These are phyloP conservation scores for Drosophila pseudoananassae DNA, from an alignment of 1,140 invertebrate species.

Conservation along the genomic window DNA sequence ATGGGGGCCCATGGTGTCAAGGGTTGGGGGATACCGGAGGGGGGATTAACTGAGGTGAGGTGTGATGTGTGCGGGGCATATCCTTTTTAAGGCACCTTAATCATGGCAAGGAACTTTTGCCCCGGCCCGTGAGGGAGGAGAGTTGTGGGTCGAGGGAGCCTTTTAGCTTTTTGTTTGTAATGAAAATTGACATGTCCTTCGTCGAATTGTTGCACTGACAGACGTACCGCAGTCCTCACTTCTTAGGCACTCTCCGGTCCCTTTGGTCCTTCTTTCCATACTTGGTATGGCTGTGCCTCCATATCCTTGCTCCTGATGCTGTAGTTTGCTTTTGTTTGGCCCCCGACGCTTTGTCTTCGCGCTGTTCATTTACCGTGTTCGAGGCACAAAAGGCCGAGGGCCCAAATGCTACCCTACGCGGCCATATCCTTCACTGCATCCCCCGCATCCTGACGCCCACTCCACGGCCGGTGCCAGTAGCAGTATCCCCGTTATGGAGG, in stretches of 20 bases:
- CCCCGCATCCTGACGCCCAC: not conserved
- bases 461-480: not conserved
- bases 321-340: constrained; percentile 62
- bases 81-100: constrained; percentile 60
- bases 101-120: constrained; percentile 42
- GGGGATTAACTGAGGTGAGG: constrained; percentile 1
- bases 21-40: not conserved
- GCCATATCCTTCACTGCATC: constrained; percentile 29
- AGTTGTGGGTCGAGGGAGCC: constrained; percentile 35
- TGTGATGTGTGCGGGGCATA: constrained; percentile 13
- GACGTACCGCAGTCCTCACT: constrained; percentile 34
- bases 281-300: constrained; percentile 1
- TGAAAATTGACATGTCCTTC: constrained; percentile 77
- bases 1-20: too few species aligned
- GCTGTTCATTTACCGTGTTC: constrained; percentile 66
- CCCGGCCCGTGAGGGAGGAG: constrained; percentile 1
- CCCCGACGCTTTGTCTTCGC: constrained; percentile 58
- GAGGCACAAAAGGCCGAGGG: constrained; percentile 48
- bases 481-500: constrained; percentile 12
- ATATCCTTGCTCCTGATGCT: constrained; percentile 15
- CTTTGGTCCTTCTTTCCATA: constrained; percentile 1
- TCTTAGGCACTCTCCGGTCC: not conserved
- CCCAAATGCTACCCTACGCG: constrained; percentile 22
- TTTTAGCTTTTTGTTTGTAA: constrained; percentile 74
- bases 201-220: constrained; percentile 65